Base-by-base conservation (phyloP, 1,140 invertebrate species). In the Hyposmocoma kahamanoa region DNA sequence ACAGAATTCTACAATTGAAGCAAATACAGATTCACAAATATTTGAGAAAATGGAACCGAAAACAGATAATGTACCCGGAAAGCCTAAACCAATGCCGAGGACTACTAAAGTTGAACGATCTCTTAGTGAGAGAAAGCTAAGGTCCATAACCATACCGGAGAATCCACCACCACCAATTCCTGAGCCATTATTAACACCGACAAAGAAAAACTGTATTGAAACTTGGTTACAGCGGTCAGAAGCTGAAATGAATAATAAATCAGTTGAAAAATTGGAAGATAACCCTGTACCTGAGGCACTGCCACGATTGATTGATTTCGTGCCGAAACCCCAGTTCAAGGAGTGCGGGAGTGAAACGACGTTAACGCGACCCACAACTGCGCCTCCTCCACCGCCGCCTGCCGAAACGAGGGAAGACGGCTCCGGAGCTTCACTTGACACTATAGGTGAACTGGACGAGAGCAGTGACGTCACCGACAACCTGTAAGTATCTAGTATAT, bases 401-500 rank as follows among this genome's bases (percentile, higher is more conserved):
- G 75, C 58, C 55, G 87, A 84, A 47, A 69, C 71, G 0, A 64
- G 82, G 32, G 82, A 86, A 67, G 82, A 86, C 58, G 79, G 78
- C 17, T 83, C 82, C 1, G 84, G 80, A 5, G 82, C 77, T 41
- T 87, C 86, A 5, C 62, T 92, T 42, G 90, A 90, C 19, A 91
- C 91, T 26, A 92, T 92, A 56, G 90, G 90, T 0, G 91, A 92
- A 72, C 85, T 90, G 22, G 91, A 91, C 62, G 90, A 92, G 71
- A 89, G 72, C 20, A 60, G 53, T 21, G 82, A 85, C 50, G 78
- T 79, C 50, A 76, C 68, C 20, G 74, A 79, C 36, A 81, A 62
- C 51, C 56, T 56, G 82, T 85, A 56, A 85, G 82, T 85, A 67
- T 9, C 11, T 36, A 13, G 10, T 9, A 34, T 3, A 13, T 17